Evolutionary conservation across 2,113 vertebrate genomes (phyloP).

Genomic region (Crotophaga sulcirostris): DNA sequence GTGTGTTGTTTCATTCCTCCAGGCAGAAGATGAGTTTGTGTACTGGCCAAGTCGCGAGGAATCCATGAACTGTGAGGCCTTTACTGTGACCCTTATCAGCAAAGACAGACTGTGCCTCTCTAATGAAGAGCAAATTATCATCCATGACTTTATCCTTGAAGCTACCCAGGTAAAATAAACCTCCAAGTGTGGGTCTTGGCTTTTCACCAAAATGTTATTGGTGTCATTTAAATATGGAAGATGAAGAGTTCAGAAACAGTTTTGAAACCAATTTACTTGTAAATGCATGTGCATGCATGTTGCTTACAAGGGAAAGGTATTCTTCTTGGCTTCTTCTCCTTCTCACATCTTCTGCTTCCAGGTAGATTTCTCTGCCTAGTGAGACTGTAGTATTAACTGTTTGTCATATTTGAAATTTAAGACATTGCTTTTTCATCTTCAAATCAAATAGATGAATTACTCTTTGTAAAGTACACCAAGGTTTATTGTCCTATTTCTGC

Average conservation of each 20-base stretch:
- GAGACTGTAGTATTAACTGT: not conserved
- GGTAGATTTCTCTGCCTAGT: not conserved
- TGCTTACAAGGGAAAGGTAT: not conserved
- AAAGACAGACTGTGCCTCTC: conserved; percentile 98
- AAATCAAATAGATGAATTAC: not conserved
- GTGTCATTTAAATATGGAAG: not conserved
- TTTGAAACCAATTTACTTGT: not conserved
- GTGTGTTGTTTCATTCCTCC: conserved; percentile 23
- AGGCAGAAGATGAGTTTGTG: conserved; percentile 99
- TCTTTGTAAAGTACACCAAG: not conserved
- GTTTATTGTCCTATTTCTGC: not conserved
- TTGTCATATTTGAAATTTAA: not conserved
- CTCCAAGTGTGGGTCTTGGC: not conserved
- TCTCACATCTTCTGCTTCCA: not conserved
- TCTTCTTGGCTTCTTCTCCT: not conserved
- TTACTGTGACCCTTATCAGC: conserved; percentile 99
- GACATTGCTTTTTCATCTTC: not conserved
- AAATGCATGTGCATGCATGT: not conserved
- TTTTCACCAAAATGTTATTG: not conserved
- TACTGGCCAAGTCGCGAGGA: conserved; percentile 99
- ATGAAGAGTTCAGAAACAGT: not conserved
- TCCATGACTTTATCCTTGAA: conserved; percentile 99
- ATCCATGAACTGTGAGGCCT: conserved; percentile 98
- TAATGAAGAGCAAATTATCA: conserved; percentile 98
- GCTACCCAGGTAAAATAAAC: conserved; percentile 90